Base-by-base conservation (phyloP, 2,113 vertebrate genomes). In the Vidua macroura region DNA sequence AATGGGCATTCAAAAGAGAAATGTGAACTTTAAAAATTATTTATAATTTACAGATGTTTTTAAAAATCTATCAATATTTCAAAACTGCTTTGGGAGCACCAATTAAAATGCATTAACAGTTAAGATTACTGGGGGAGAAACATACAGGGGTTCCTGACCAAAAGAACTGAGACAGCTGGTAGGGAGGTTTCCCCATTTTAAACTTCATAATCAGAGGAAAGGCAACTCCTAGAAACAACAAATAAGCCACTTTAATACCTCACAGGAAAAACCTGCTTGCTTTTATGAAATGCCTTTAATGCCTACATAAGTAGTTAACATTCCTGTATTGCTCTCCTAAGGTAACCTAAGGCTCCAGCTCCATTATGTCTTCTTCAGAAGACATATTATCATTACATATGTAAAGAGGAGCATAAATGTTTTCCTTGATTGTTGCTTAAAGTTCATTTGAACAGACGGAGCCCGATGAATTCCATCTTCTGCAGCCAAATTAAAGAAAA, bases 11-110 rank as follows among this genome's bases (percentile, higher is more conserved):
- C 97, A 97, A 96, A 98, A 96, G 95, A 97, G 92, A 97, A 97
- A 97, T 87, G 59, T 97, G 96, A 97, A 98, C 97, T 97, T 98
- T 97, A 95, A 97, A 96, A 97, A 97, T 97, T 97, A 98, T 97
- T 98, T 97, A 97, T 97, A 98, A 98, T 97, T 97, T 97, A 97
- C 97, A 97, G 89, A 97, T 97, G 91, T 97, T 96, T 96, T 97
- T 95, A 55, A 92, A 97, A 97, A 96, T 96, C 88, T 98, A 97
- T 97, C 95, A 97, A 96, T 97, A 97, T 97, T 97, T 97, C 94
- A 95, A 85, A 96, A 92, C 44, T 91, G 92, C 92, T 97, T 95
- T 97, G 90, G 95, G 95, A 98, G 87, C 94, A 95, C 85, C 90
- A 97, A 97, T 97, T 97, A 97, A 97, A 98, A 95, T 85, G 84